phyloP scores from a whole-genome alignment of 2,113 vertebrate species.

The Mirza zaza region DNA sequence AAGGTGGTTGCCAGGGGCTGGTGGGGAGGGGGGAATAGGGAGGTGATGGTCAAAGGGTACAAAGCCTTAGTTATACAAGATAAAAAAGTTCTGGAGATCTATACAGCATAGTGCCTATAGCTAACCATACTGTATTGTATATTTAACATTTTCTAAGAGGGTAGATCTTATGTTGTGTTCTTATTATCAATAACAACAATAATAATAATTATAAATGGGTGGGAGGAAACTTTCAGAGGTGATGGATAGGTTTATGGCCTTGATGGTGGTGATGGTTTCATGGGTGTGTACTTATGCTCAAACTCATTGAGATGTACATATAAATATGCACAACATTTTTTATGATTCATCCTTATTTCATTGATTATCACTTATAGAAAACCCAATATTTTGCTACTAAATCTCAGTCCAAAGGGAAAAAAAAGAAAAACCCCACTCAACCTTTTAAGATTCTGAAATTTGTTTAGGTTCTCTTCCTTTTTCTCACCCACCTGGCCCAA shows the following conservation, averaged over 20 bases:
- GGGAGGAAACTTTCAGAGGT: background rate
- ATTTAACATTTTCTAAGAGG: background rate
- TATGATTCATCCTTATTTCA: background rate
- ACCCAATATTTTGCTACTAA: too few relatives aligned
- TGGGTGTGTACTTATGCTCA: too few relatives aligned
- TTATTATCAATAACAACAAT: background rate
- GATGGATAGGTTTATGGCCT: background rate
- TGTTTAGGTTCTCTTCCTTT: background rate
- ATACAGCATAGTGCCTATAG: background rate
- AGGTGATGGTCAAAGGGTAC: background rate
- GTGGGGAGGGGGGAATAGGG: background rate
- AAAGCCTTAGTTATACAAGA: background rate
- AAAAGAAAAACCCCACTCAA: background rate
- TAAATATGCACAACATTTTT: background rate
- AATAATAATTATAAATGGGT: background rate
- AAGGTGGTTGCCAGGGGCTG: background rate
- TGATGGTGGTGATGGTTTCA: background rate
- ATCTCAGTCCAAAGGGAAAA: too few relatives aligned
- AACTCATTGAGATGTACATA: background rate
- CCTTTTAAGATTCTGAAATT: background rate
- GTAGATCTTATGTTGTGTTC: background rate
- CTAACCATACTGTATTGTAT: background rate
- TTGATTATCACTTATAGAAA: background rate
- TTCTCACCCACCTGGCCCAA: background rate
- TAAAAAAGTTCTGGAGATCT: background rate